Percentiles rank a stretch among this genome's conserved stretches.
Evolutionary conservation across 2,113 vertebrate genomes (phyloP).

Genomic region (Alouatta palliata): DNA sequence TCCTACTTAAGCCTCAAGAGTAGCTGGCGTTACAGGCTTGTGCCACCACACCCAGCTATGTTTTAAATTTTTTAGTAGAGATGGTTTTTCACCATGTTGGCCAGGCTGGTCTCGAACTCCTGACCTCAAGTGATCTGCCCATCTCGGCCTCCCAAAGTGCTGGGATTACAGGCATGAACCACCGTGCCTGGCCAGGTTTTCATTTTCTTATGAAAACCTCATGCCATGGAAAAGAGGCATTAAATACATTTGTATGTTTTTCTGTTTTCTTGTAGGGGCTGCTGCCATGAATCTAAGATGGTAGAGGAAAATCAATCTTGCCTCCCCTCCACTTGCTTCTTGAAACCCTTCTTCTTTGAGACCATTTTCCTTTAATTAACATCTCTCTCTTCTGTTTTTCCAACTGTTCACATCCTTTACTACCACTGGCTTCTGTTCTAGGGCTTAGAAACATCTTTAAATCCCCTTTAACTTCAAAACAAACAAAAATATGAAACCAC

Average conservation of each 20-base stretch:
- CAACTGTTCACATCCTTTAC: not conserved
- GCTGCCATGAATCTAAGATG: not conserved
- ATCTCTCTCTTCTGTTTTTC: not conserved
- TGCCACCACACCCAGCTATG: not conserved
- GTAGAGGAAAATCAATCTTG: not conserved
- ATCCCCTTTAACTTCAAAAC: not conserved
- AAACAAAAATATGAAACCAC: constrained; percentile 12
- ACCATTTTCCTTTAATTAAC: not conserved
- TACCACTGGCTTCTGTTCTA: not conserved
- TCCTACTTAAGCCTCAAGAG: not conserved
- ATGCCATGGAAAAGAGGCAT: not conserved
- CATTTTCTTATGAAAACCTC: not conserved
- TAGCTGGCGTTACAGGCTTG: accelerated
- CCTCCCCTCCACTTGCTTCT: not conserved
- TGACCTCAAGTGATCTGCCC: not conserved
- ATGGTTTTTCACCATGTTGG: not conserved
- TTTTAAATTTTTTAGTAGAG: not conserved
- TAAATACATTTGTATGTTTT: not conserved
- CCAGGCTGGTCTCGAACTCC: not conserved
- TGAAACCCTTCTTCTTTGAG: not conserved
- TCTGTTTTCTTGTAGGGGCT: not conserved
- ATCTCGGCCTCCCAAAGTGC: not conserved
- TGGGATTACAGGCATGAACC: not conserved
- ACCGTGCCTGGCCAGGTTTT: not conserved
- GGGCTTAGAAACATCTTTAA: not conserved